Base-by-base conservation (phyloP, 1,140 invertebrate species). In the Drosophila novamexicana region DNA sequence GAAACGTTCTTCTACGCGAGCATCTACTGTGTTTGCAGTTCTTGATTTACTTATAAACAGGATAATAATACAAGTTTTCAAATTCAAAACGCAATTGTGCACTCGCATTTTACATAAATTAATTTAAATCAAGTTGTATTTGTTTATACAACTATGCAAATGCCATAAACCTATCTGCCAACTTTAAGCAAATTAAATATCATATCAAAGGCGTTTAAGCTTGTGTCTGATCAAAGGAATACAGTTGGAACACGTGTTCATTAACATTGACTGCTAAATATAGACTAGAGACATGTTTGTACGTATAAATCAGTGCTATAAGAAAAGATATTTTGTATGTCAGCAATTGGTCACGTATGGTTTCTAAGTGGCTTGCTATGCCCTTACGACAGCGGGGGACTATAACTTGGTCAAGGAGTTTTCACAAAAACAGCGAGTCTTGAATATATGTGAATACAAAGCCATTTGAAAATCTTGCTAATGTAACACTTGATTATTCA, bases 261-360 rank as follows among this genome's bases (percentile, higher is more conserved):
- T 39, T 16, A 22, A 14, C 14, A 40, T 39, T 64, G 40, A 34
- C 14, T 49, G n/a, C 14, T 54, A 71, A 65, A 54, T 57, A 36
- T 50, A 65, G 34, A 34, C 40, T 8, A 40, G 6, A 40, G 9
- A 53, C 32, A 32, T 50, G 39, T 32, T 45, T 66, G 12, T 37
- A 32, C 18, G 42, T 44, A 22, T 52, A 4, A 36, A 7, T n/a
- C 8, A 40, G 10, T 32, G 16, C 16, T n/a, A 34, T 22, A 14
- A 52, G 32, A 39, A n/a, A 14, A 58, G 37, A 16, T 37, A 29
- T 61, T 45, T 47, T 16, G 9, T 56, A 44, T 58, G 53, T 34
- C 54, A 52, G 58, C 62, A 66, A n/a, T 65, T 57, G 39, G 75
- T 74, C 75, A 77, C 75, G 75, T 77, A 74, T 59, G 34, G 52